These are phyloP conservation scores for Tiphia femorata DNA, from an alignment of 2,888 invertebrate genomes.

Conservation along the genomic window DNA sequence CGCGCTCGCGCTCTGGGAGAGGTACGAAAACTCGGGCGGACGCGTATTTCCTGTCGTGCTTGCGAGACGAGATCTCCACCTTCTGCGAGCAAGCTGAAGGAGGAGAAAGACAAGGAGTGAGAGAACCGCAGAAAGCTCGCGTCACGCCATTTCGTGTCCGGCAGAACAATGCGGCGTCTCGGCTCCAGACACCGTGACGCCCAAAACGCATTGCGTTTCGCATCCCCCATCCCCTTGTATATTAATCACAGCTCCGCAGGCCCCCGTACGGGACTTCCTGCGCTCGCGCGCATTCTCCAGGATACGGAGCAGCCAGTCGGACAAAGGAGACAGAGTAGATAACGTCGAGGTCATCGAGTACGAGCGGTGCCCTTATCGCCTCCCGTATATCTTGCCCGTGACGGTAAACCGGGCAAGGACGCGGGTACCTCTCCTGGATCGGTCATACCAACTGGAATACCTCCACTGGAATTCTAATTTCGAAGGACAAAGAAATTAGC, in stretches of 20 bases:
- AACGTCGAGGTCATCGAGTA: too few relatives aligned
- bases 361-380: too few relatives aligned
- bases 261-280: constrained; percentile 22
- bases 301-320: constrained; percentile 5
- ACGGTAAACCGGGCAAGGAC: too few relatives aligned
- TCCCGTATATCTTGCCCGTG: too few relatives aligned
- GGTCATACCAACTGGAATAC: too few relatives aligned
- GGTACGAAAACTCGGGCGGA: constrained; percentile 33
- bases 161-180: constrained; percentile 33
- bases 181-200: constrained; percentile 35
- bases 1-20: too few relatives aligned
- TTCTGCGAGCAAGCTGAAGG: background rate
- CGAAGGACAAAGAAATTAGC: too few relatives aligned
- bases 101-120: background rate
- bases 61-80: constrained; percentile 18
- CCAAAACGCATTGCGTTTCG: constrained; percentile 41
- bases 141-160: constrained; percentile 23
- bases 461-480: too few relatives aligned
- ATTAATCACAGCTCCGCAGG: constrained; percentile 14
- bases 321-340: constrained; percentile 16
- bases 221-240: constrained; percentile 10
- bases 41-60: constrained; percentile 38
- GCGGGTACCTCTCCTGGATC: too few relatives aligned
- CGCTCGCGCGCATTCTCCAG: constrained; percentile 16
- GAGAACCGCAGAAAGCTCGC: constrained; percentile 18